These are phyloP conservation scores for Eudyptes chrysolophus DNA, from an alignment of 2,113 vertebrate genomes.

Conservation along the genomic window DNA sequence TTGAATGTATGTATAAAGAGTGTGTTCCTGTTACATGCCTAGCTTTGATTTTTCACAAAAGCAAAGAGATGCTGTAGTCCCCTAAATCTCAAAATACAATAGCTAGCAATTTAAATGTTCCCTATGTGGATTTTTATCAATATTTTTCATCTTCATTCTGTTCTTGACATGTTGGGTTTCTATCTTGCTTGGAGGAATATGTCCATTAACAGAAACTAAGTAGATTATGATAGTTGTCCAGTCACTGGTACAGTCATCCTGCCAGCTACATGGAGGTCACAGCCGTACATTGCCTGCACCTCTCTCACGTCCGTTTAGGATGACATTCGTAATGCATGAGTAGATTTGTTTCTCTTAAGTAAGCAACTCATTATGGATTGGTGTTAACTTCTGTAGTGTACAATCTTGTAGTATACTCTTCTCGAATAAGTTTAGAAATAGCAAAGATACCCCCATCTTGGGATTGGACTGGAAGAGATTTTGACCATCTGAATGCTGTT, in stretches of 20 bases:
- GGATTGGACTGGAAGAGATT: background rate
- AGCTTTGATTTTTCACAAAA: background rate
- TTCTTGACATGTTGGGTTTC: background rate
- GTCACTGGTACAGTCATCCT: background rate
- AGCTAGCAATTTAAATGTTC: background rate
- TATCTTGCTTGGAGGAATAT: background rate
- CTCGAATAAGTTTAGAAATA: background rate
- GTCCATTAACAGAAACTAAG: background rate
- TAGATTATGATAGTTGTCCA: background rate
- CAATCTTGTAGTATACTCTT: background rate
- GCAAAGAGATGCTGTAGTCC: background rate
- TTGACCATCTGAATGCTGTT: background rate
- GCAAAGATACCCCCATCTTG: background rate
- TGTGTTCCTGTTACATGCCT: background rate
- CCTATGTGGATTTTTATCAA: background rate
- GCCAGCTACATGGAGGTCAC: background rate
- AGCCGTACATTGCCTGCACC: background rate
- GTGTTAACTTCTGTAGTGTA: background rate
- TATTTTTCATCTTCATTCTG: background rate
- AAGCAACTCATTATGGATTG: background rate
- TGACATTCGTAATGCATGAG: rapidly evolving
- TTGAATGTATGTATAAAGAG: background rate
- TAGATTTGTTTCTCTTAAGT: background rate
- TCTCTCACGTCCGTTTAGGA: background rate
- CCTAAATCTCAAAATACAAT: background rate